These are phyloP conservation scores for Oceanodroma tethys DNA, from an alignment of 2,113 vertebrate species.

Conservation along the genomic window DNA sequence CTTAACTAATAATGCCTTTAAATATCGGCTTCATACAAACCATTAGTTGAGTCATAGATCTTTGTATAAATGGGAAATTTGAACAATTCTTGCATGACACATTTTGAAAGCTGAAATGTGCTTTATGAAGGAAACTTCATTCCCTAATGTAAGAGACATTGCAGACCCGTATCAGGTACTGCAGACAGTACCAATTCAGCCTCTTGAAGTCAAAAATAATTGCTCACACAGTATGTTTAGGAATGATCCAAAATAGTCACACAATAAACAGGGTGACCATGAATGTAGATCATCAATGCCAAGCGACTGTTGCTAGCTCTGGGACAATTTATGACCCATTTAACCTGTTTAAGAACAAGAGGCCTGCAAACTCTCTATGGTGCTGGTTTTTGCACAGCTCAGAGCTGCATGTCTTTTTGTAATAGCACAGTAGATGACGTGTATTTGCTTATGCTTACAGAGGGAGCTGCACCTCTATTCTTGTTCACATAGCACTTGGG, in stretches of 20 bases:
- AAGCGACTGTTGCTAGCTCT: neutral
- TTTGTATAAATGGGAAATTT: neutral
- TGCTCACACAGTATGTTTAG: neutral
- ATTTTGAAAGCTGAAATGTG: neutral
- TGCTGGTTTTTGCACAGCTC: neutral
- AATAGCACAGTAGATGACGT: neutral
- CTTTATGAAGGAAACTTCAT: neutral
- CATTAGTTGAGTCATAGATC: neutral
- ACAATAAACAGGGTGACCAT: neutral
- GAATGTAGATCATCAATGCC: neutral
- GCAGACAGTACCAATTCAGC: neutral
- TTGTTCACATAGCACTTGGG: neutral
- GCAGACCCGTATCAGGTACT: neutral
- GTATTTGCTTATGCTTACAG: neutral
- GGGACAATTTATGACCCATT: neutral
- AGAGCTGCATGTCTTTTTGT: neutral
- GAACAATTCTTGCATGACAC: neutral
- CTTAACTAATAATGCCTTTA: neutral
- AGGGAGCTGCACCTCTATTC: neutral
- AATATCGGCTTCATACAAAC: neutral
- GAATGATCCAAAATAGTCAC: neutral
- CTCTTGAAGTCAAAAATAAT: neutral
- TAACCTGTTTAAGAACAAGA: neutral
- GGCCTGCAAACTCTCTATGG: neutral
- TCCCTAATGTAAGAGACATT: neutral